Conservation (phyloP, 1,140 invertebrate species). For the Pollicipes pollicipes region DNA sequence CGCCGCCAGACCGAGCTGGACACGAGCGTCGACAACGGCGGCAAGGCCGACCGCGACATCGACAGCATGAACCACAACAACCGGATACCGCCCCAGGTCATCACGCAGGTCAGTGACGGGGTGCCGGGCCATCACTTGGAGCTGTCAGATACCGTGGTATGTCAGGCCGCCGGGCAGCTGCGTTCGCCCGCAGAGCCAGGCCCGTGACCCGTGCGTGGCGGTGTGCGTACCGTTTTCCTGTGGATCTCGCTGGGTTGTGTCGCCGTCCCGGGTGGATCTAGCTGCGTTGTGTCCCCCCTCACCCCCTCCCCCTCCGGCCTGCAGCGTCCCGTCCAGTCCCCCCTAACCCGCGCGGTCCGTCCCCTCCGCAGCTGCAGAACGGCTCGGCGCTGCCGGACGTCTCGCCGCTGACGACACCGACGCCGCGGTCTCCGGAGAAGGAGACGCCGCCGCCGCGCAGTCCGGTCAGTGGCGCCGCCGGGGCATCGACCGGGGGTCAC, state of each 20-base stretch:
- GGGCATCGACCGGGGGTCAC: not conserved
- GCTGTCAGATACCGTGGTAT: too few species aligned
- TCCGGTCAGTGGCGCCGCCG: not conserved
- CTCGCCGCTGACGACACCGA: not conserved
- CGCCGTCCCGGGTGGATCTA: not conserved
- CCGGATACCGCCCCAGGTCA: constrained; percentile 19
- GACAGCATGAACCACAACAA: constrained; percentile 25
- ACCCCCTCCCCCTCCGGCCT: too few species aligned
- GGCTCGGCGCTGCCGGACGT: not conserved
- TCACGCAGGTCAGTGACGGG: constrained; percentile 10
- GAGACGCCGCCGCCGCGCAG: not conserved
- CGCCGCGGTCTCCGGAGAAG: not conserved
- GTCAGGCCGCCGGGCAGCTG: too few species aligned
- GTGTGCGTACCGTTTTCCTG: too few species aligned
- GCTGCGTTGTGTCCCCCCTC: too few species aligned
- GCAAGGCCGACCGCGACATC: constrained; percentile 14
- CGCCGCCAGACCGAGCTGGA: not conserved
- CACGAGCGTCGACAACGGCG: not conserved
- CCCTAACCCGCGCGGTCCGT: not conserved
- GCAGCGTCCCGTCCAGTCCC: too few species aligned
- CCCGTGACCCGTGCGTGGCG: too few species aligned
- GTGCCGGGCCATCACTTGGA: too few species aligned
- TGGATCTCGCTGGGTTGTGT: too few species aligned
- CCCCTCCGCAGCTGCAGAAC: not conserved
- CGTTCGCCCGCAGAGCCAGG: too few species aligned